Evolutionary conservation across 2,797 vertebrate genomes (phyloP), one percentile per base, ranked within the genome.

Genomic region (Siniperca scherzeri): DNA sequence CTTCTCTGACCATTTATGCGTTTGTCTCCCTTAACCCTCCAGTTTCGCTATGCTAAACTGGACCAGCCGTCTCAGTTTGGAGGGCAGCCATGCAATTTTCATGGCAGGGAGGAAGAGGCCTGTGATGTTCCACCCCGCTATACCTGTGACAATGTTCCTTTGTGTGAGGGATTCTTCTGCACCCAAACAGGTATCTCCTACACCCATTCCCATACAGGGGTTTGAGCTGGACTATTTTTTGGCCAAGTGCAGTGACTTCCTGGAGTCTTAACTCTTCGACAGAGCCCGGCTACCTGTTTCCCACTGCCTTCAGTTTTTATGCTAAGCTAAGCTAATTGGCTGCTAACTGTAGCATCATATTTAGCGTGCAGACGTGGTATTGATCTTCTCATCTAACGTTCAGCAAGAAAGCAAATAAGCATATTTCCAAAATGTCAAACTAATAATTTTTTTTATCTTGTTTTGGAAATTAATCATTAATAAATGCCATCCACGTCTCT

Each of bases 91-190:
- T 99, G 98, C 78, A 83, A 94, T 67, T 77, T 81, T 70, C 60
- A 95, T 0, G 97, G 96, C 91, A 95, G 91, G 57, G 96, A 99
- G 86, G 93, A 94, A 2, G 96, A 99, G 90, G 69, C 86, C 38
- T 99, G 98, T 66, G 81, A 74, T 1, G 89, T 93, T 36, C 85
- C 94, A 16, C 66, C 95, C 7, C 95, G 60, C 70, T 95, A 90
- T 77, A 93, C 91, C 1, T 99, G 97, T 88, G 91, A 95, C 88
- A 97, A 22, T 44, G 86, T 90, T 13, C 95, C 96, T 61, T 69
- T 88, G 17, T 99, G 98, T 82, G 97, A 98, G 78, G 98, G 97
- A 17, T 98, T 98, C 56, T 82, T 96, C 48, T 99, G 98, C 84
- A 87, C 84, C 2, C 81, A 94, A 38, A 98, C 98, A 96, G 98